Evolutionary conservation across 2,888 invertebrate genomes (phyloP).

Genomic region (Aspidiotus rigidus): DNA sequence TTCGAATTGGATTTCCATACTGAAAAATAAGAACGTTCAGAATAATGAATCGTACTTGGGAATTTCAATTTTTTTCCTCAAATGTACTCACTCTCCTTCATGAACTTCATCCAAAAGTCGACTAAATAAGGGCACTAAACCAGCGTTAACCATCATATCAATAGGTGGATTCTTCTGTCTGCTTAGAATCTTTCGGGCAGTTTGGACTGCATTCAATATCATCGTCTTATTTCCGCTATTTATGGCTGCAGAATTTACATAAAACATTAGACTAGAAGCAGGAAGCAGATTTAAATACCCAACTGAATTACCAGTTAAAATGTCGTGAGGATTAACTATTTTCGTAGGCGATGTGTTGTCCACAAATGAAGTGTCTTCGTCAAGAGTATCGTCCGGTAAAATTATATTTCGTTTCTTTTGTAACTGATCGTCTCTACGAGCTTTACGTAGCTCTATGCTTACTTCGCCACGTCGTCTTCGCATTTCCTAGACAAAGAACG

Average conservation of each 20-base stretch:
- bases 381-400: background rate
- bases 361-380: constrained; percentile 9
- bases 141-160: constrained; percentile 88
- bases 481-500: constrained; percentile 51
- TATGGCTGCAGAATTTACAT: background rate
- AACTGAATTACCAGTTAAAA: constrained; percentile 5
- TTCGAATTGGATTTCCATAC: constrained; percentile 78
- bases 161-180: constrained; percentile 94
- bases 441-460: constrained; percentile 82
- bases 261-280: background rate
- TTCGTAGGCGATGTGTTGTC: constrained; percentile 5
- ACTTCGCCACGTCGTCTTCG: constrained; percentile 80
- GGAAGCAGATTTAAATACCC: no score
- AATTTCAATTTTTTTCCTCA: constrained; percentile 1
- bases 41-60: background rate
- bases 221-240: constrained; percentile 48
- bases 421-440: constrained; percentile 86
- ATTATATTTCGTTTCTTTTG: constrained; percentile 79
- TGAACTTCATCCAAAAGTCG: constrained; percentile 55
- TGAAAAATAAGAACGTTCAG: constrained; percentile 41
- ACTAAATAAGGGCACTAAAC: constrained; percentile 89
- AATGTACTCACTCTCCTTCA: constrained; percentile 36
- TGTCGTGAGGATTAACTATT: constrained; percentile 19
- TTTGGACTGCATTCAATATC: constrained; percentile 63
- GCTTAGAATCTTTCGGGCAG: constrained; percentile 78